A percentile compares a stretch with the other conserved stretches of the same genome.
Evolutionary conservation across 2,113 vertebrate genomes (phyloP).

Genomic region (Apodemus speciosus): DNA sequence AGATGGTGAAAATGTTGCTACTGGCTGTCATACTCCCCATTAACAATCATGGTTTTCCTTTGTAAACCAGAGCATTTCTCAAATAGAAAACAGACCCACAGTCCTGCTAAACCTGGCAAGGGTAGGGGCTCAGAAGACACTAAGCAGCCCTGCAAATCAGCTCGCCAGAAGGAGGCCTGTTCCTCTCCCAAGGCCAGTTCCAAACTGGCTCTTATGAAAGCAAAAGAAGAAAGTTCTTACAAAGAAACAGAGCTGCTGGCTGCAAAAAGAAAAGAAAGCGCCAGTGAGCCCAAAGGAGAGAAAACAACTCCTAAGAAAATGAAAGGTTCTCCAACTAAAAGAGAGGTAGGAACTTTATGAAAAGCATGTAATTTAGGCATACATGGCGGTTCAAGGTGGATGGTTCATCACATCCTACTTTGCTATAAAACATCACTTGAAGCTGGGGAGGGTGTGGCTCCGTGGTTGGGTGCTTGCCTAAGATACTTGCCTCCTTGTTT

Average conservation of each 20-base stretch:
- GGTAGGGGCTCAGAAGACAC: slow-evolving; percentile 55
- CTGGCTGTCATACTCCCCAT: background rate
- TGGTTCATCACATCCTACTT: background rate
- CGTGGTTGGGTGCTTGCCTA: background rate
- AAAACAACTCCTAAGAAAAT: slow-evolving; percentile 83
- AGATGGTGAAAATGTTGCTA: slow-evolving; percentile 22
- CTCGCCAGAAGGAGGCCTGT: slow-evolving; percentile 52
- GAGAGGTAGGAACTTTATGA: slow-evolving; percentile 86
- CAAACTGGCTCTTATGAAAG: slow-evolving; percentile 90
- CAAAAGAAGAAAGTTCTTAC: slow-evolving; percentile 80
- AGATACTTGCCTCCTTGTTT: background rate
- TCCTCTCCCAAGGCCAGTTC: slow-evolving; percentile 85
- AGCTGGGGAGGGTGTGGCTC: background rate
- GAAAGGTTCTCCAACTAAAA: slow-evolving; percentile 91
- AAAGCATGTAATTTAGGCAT: background rate
- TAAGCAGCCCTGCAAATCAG: slow-evolving; percentile 35
- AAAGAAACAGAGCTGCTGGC: slow-evolving; percentile 67
- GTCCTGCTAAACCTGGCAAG: slow-evolving; percentile 65
- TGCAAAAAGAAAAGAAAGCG: slow-evolving; percentile 82
- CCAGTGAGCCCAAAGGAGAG: slow-evolving; percentile 80
- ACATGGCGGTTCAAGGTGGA: slow-evolving; percentile 6
- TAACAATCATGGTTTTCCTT: background rate
- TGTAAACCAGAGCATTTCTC: slow-evolving; percentile 69
- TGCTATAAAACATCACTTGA: background rate
- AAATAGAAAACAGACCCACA: slow-evolving; percentile 52